Evolutionary conservation across 2,888 invertebrate species (phyloP), one percentile per base, ranked within the genome.

Genomic region (Tineola bisselliella): DNA sequence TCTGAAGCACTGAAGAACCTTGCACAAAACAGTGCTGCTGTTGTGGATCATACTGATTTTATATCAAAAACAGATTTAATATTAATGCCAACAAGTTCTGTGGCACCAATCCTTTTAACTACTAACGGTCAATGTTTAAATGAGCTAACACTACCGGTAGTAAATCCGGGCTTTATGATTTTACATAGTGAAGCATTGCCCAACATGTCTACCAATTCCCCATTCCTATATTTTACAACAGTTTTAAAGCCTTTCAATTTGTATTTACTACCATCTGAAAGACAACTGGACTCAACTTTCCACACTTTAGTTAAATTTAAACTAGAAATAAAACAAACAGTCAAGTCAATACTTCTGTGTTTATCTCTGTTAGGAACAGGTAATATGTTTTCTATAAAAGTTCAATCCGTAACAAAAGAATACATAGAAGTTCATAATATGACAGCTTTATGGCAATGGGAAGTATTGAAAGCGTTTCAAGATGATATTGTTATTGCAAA

Each of bases 381-480:
- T 1, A 75, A 74, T 63, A 63, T 52, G 1, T 82, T 80, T 68
- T 77, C 75, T 66, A 68, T 87, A 44, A 74, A 73, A 65, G 69
- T 83, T 43, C 75, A 66, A 67, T 76, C 81, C 61, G 63, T 62
- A 8, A 67, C 70, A 31, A 68, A 70, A 11, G 67, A 66, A 44
- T 65, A 68, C 4, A 67, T 84, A 31, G 70, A 77, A 64, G 65
- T 83, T 43, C 64, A 63, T 18, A 70, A 70, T 63, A 67, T 84
- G 65, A 70, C 76, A 19, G 70, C 80, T 1, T 74, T 75, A 64
- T 86, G 84, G 86, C 84, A 87, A 68, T 84, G 86, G 84, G 79
- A 84, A 68, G 73, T 84, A 62, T 65, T 84, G n/a, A 77, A 78
- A 65, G 69, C 75, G 38, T 81, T 71, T 64, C 70, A 66, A 63